Evolutionary conservation across 2,797 vertebrate genomes (phyloP), one percentile per base, ranked within the genome.

Genomic region (Champsocephalus gunnari): DNA sequence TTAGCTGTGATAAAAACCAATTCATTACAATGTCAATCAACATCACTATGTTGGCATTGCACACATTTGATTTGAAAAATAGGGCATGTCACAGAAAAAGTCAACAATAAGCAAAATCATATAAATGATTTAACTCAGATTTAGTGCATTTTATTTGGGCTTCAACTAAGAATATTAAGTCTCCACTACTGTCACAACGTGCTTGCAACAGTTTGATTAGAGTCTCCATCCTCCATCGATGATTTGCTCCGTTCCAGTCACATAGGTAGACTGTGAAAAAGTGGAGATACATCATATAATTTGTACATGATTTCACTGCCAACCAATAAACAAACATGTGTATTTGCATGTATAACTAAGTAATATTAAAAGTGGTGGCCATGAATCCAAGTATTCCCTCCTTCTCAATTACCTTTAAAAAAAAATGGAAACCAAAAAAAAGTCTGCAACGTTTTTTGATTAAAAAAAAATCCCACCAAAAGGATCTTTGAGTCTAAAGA

Each of bases 161-260:
- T 28, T 56, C 8, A 38, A n/a, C 19, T 16, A 7, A 19, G 12
- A n/a, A 61, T 3, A 16, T 38, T 5, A 21, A 12, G 17, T 2
- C 19, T 55, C 11, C 38, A 51, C 10, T 45, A 1, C 4, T 45
- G 67, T n/a, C 24, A 43, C 4, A 38, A 58, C 32, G 43, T 9
- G 5, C 10, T 38, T 38, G 34, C 34, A 38, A 38, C 34, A 54
- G 60, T 11, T 66, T 81, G 53, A 38, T 98, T 90, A 99, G 67
- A 99, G 91, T 70, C 95, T 95, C 97, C 97, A 98, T 75, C 98
- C 98, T 92, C 98, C 98, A 77, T 99, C 97, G 9, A 99, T 99
- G 91, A 98, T 91, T 5, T 97, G 93, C 79, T 97, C 95, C 3
- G 95, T 96, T n/a, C 98, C 98, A 1, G 97, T 98, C 70, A 99